Base-by-base conservation (phyloP, 2,797 vertebrate genomes). In the Sebastes taczanowskii region DNA sequence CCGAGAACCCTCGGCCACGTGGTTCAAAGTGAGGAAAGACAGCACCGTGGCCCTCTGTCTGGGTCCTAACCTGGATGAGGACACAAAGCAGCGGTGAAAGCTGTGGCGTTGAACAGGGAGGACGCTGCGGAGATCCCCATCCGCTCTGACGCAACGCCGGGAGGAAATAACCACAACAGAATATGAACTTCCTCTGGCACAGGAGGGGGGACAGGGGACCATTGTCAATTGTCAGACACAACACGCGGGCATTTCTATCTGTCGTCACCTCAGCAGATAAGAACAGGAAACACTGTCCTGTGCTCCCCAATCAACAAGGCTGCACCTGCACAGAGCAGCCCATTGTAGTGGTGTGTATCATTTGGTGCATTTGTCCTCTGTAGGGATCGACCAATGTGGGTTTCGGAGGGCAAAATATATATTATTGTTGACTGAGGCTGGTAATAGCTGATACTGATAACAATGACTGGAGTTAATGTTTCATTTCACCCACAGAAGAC, bases 141-240 rank as follows among this genome's bases (percentile, higher is more conserved):
- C 88, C 68, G 46, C 71, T 81, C 64, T 88, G 88, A 89, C 77
- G 74, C 20, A 83, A 76, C 20, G 10, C 67, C 62, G 27, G 56
- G 76, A 92, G 92, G 92, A 94, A 92, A 83, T 20, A 7, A 73
- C 63, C 67, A 35, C 82, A 83, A 83, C 85, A 86, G 84, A 86
- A 87, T 69, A 88, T 76, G 30, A n/a, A 87, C 77, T 92, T 94
- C 93, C 93, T 93, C 64, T 74, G 83, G 49, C 61, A 64, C 69
- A 59, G 23, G 29, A 30, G 78, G 70, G 62, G 34, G 52, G 29
- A 23, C 2, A 42, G 5, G 74, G 72, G 80, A 76, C 81, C 75
- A 80, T 78, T 90, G 92, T 91, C 71, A 35, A 84, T 73, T 70
- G 88, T 91, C 85, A 94, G 92, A 93, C 91, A 94, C 90, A 89